Evolutionary conservation across 1,140 invertebrate genomes (phyloP).

Genomic region (Grapholita molesta): DNA sequence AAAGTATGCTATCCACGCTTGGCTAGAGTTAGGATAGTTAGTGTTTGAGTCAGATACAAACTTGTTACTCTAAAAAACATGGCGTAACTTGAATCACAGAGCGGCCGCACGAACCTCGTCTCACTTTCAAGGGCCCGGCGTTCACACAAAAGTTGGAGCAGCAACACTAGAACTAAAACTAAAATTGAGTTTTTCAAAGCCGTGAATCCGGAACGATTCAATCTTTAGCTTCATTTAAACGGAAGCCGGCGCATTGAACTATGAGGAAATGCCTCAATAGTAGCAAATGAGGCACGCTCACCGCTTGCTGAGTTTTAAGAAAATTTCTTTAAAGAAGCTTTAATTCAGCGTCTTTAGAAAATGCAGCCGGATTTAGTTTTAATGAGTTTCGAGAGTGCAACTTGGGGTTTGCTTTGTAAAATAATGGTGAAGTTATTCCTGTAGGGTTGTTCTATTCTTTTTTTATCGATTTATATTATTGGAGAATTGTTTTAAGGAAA

Average conservation of each 20-base stretch:
- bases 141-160: not conserved
- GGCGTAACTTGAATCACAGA: conserved; percentile 1
- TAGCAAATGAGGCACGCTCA: conserved; percentile 69
- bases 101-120: not conserved
- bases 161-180: conserved; percentile 6
- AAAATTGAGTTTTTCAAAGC: conserved; percentile 21
- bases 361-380: conserved; percentile 74
- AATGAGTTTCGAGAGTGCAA: conserved; percentile 72
- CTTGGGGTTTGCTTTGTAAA: conserved; percentile 70
- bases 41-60: conserved; percentile 3
- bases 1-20: not conserved
- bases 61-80: conserved; percentile 13
- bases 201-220: conserved; percentile 43
- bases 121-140: not conserved
- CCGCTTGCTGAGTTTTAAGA: conserved; percentile 62
- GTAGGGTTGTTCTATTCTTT: conserved; percentile 24
- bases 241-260: conserved; percentile 52
- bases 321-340: conserved; percentile 71
- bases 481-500: not conserved
- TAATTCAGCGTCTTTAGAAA: conserved; percentile 73
- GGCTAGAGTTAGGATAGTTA: not conserved
- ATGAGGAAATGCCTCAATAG: conserved; percentile 62
- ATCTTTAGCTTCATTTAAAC: conserved; percentile 49
- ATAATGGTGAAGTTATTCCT: conserved; percentile 57
- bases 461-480: not conserved